A percentile compares a stretch with the other conserved stretches of the same genome.
Evolutionary conservation across 2,113 vertebrate genomes (phyloP).

Genomic region (Rynchops niger): DNA sequence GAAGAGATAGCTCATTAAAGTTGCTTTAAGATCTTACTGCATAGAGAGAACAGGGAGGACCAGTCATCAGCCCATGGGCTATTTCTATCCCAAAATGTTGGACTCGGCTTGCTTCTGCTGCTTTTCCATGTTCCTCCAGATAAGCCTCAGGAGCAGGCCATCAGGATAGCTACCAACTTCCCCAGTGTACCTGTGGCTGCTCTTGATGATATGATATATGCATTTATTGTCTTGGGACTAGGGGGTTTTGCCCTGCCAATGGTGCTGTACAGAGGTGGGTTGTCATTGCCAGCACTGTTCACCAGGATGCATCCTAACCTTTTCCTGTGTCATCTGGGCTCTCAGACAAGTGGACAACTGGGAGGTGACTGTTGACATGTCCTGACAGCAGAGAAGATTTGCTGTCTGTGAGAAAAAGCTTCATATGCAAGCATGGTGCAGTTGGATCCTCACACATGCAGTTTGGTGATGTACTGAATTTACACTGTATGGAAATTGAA

Average conservation of each 20-base stretch:
- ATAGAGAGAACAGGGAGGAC: neutral
- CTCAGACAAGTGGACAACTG: neutral
- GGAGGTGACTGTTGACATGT: neutral
- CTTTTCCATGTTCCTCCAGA: neutral
- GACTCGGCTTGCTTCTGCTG: neutral
- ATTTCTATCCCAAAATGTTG: neutral
- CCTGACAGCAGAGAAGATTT: neutral
- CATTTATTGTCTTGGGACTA: neutral
- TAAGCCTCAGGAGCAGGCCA: neutral
- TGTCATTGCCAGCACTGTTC: neutral
- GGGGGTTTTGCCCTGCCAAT: neutral
- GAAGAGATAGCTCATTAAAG: neutral
- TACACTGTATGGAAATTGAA: neutral
- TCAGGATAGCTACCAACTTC: neutral
- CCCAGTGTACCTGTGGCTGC: accelerated
- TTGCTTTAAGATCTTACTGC: neutral
- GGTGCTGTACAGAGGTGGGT: too few relatives aligned
- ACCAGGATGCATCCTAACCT: neutral
- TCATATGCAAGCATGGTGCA: neutral
- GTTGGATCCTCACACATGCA: too few relatives aligned
- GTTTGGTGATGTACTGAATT: neutral
- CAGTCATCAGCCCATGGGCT: neutral
- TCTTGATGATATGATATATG: too few relatives aligned
- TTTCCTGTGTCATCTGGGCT: neutral
- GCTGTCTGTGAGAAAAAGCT: neutral